phyloP scores from a whole-genome alignment of 2,888 invertebrate species.

The Philopedon plagiatum region DNA sequence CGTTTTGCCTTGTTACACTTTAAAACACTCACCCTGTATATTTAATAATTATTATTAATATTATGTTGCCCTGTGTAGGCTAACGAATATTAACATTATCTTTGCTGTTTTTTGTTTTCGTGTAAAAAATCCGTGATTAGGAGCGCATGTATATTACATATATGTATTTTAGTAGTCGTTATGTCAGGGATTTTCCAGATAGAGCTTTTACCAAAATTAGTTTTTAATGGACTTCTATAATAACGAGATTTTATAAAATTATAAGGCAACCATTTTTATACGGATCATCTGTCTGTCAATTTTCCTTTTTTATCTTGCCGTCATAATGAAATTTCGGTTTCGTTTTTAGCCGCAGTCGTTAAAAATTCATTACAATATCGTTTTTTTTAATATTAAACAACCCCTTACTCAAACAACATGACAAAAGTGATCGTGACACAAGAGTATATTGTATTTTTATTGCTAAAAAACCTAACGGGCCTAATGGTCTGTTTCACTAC shows the following conservation, averaged over 20 bases:
- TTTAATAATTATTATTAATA: too few relatives aligned
- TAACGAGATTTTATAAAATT: neutral
- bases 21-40: too few relatives aligned
- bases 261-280: neutral
- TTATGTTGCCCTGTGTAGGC: too few relatives aligned
- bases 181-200: neutral
- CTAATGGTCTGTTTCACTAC: too few relatives aligned
- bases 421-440: too few relatives aligned
- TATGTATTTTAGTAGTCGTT: neutral
- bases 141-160: neutral
- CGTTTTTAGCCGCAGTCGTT: too few relatives aligned
- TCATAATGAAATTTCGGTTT: neutral
- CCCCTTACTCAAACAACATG: too few relatives aligned
- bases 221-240: slow-evolving; percentile 8
- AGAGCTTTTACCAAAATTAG: slow-evolving; percentile 13
- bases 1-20: too few relatives aligned
- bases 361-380: too few relatives aligned
- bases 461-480: too few relatives aligned
- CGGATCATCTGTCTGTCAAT: neutral
- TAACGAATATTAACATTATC: neutral
- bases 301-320: neutral
- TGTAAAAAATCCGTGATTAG: slow-evolving; percentile 1
- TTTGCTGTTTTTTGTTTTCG: neutral
- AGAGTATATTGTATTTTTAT: too few relatives aligned
- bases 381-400: too few relatives aligned